phyloP scores from a whole-genome alignment of 2,888 invertebrate genomes.

The Flabesymbios commensalis region DNA sequence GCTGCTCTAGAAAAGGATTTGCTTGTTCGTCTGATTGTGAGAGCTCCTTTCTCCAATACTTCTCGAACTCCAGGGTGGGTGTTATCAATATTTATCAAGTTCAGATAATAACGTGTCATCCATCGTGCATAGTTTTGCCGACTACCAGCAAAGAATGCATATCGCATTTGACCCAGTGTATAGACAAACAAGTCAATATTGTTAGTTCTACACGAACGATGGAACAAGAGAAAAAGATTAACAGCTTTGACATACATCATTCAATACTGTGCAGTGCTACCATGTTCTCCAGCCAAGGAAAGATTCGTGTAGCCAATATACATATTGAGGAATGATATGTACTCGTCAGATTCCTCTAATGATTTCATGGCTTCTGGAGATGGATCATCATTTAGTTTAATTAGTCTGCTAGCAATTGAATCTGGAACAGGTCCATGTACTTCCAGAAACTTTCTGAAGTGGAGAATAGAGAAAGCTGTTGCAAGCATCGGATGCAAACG shows the following conservation, averaged over 20 bases:
- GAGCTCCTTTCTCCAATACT: conserved; percentile 19
- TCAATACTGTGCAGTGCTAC: conserved; percentile 1
- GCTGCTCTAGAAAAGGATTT: conserved; percentile 18
- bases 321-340: neutral
- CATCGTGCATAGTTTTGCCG: conserved; percentile 32
- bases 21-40: conserved; percentile 21
- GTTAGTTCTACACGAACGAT: neutral
- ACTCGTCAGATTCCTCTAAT: neutral
- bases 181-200: neutral
- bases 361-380: neutral
- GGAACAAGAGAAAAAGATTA: neutral
- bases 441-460: conserved; percentile 24
- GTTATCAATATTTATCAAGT: conserved; percentile 25
- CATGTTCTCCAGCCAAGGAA: conserved; percentile 2
- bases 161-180: neutral
- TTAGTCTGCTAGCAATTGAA: neutral
- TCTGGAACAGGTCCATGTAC: neutral
- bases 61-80: conserved; percentile 21
- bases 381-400: neutral
- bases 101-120: conserved; percentile 31
- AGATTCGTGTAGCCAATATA: neutral
- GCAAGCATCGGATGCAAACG: conserved; percentile 30
- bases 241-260: conserved; percentile 1
- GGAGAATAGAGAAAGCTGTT: conserved; percentile 24
- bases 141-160: conserved; percentile 15